phyloP scores from a whole-genome alignment of 2,797 vertebrate species.

The Hyperoplus immaculatus region DNA sequence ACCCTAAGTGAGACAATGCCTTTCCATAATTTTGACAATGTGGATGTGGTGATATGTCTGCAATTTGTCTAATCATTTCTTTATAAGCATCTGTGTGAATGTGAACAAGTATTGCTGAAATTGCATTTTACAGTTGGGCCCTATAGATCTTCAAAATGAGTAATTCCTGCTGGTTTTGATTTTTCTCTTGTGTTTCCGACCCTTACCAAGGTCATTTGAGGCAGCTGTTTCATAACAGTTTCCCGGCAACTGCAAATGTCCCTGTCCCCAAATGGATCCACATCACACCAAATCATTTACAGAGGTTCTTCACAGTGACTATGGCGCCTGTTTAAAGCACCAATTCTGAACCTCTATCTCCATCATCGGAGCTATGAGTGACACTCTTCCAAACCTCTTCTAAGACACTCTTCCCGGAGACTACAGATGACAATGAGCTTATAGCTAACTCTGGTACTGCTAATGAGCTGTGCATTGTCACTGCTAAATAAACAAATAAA shows the following conservation, averaged over 20 bases:
- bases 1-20: not conserved
- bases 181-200: not conserved
- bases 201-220: not conserved
- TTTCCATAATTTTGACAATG: not conserved
- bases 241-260: not conserved
- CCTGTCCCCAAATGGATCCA: slow-evolving; percentile 8
- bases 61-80: not conserved
- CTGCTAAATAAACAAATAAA: no score
- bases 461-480: no score
- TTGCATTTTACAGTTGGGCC: not conserved
- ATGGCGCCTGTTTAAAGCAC: not conserved
- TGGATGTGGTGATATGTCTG: not conserved
- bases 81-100: not conserved
- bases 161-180: not conserved
- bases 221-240: not conserved
- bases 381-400: not conserved
- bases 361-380: not conserved
- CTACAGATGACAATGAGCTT: no score
- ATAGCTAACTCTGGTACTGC: no score
- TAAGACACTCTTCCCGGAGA: no score
- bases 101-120: not conserved
- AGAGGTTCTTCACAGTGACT: slow-evolving; percentile 13
- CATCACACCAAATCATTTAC: not conserved
- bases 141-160: no score
- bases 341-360: not conserved